phyloP scores from a whole-genome alignment of 2,113 vertebrate genomes.

The Psephotus haematonotus region DNA sequence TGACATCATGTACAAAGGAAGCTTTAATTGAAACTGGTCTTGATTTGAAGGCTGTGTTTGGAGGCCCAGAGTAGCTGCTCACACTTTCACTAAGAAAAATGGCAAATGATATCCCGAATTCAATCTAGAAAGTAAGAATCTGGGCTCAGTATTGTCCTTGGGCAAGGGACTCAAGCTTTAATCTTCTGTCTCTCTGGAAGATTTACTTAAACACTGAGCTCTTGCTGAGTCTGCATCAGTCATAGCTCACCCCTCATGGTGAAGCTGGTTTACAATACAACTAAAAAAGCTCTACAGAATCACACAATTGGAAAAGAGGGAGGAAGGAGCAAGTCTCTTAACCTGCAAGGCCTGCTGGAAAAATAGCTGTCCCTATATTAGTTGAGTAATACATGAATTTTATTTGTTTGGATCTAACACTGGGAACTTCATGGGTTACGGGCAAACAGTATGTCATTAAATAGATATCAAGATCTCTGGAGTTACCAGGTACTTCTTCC shows the following conservation, averaged over 20 bases:
- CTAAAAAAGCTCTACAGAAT: neutral
- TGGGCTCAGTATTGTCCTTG: neutral
- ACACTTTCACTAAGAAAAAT: neutral
- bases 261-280: neutral
- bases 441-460: neutral
- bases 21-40: neutral
- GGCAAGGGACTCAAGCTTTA: neutral
- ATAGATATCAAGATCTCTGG: neutral
- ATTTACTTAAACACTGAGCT: neutral
- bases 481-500: neutral
- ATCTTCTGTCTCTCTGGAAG: rapidly evolving
- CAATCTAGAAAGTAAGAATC: neutral
- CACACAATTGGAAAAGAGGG: neutral
- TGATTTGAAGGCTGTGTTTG: neutral
- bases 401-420: neutral
- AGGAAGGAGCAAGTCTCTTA: neutral
- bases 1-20: neutral
- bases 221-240: neutral
- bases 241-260: neutral
- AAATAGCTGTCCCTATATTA: neutral
- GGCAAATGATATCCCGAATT: neutral
- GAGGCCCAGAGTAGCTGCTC: neutral
- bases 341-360: neutral
- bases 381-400: neutral
- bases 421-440: neutral